These are phyloP conservation scores for Genyomyrus donnyi DNA, from an alignment of 2,113 vertebrate genomes.

Conservation along the genomic window DNA sequence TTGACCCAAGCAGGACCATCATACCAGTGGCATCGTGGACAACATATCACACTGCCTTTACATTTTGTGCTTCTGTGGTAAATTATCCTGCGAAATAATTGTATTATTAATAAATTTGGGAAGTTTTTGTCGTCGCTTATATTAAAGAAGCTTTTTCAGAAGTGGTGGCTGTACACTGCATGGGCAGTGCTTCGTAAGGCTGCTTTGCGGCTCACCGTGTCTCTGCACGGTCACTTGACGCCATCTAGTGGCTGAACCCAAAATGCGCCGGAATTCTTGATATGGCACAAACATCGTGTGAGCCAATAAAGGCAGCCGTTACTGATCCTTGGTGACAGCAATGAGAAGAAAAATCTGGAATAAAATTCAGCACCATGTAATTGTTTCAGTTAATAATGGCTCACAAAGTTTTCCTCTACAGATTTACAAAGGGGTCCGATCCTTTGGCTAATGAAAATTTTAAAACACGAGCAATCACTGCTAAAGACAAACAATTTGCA, in stretches of 20 bases:
- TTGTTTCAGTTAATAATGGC: not conserved
- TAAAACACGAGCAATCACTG: not conserved
- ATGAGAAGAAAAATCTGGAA: not conserved
- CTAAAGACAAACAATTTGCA: not conserved
- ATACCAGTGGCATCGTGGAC: not conserved
- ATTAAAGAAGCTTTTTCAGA: not conserved
- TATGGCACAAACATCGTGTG: not conserved
- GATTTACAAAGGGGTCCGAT: not conserved
- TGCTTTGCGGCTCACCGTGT: not conserved
- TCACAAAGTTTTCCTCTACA: not conserved
- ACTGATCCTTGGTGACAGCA: not conserved
- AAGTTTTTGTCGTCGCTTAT: not conserved
- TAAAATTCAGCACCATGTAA: not conserved
- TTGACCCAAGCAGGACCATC: not conserved
- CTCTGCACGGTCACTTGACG: not conserved
- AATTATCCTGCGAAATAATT: too few species aligned
- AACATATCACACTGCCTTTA: not conserved
- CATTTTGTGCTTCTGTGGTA: not conserved
- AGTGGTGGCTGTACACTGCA: not conserved
- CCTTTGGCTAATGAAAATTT: not conserved
- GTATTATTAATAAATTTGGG: not conserved
- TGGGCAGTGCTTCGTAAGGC: not conserved
- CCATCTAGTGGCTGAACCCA: constrained; percentile 10
- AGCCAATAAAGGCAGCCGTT: not conserved
- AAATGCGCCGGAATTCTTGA: not conserved